These are phyloP conservation scores for Natator depressus DNA, from an alignment of 2,113 vertebrate species.

Conservation along the genomic window DNA sequence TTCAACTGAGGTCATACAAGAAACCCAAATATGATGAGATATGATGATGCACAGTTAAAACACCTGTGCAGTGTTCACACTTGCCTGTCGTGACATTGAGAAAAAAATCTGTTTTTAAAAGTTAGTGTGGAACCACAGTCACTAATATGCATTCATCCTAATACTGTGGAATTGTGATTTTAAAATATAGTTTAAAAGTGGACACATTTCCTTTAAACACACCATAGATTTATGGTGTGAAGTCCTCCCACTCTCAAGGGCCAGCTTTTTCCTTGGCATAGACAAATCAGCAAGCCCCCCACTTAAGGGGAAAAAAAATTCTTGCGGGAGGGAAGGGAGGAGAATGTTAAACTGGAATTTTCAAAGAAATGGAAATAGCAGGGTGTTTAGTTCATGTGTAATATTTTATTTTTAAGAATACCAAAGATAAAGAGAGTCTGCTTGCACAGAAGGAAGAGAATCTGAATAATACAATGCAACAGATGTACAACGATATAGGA, in stretches of 20 bases:
- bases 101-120: neutral
- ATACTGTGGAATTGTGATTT: neutral
- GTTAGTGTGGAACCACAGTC: neutral
- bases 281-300: neutral
- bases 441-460: conserved; percentile 63
- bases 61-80: neutral
- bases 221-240: neutral
- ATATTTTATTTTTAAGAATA: conserved; percentile 68
- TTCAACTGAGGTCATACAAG: neutral
- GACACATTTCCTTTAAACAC: neutral
- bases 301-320: neutral
- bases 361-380: neutral
- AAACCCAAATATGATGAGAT: neutral
- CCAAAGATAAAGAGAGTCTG: conserved; percentile 64
- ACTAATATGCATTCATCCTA: neutral
- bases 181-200: neutral
- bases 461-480: conserved; percentile 40
- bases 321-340: neutral
- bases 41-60: neutral
- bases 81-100: neutral
- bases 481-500: conserved; percentile 8
- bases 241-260: neutral
- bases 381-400: neutral
- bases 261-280: neutral
- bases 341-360: neutral